A percentile compares a stretch with the other conserved stretches of the same genome.
Conservation (phyloP, 2,888 invertebrate genomes). For the Mesoligia furuncula region DNA sequence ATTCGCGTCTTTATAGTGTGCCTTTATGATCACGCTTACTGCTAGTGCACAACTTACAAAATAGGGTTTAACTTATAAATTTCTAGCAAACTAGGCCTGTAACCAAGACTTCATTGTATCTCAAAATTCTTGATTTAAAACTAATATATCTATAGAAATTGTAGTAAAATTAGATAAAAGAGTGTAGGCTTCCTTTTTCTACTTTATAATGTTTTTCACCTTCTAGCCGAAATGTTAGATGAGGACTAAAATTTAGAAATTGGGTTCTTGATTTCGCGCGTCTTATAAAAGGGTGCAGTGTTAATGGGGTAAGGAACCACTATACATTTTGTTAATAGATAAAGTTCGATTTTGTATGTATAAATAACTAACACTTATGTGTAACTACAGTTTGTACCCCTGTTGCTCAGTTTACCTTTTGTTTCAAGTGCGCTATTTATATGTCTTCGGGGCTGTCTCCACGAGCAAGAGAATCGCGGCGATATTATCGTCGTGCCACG, state of each 20-base stretch:
- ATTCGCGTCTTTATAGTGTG: neutral
- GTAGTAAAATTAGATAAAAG: constrained; percentile 30
- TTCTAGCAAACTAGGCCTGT: constrained; percentile 23
- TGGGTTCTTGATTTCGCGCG: neutral
- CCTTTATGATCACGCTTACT: neutral
- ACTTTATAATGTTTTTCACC: constrained; percentile 5
- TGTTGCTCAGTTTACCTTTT: neutral
- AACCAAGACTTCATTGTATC: constrained; percentile 50
- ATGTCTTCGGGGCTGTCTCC: too few relatives aligned
- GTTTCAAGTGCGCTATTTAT: constrained; percentile 9
- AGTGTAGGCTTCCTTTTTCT: constrained; percentile 32
- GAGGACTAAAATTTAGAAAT: neutral
- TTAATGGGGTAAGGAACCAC: neutral
- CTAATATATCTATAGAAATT: constrained; percentile 13
- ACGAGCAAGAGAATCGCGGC: too few relatives aligned
- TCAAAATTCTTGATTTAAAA: constrained; percentile 45
- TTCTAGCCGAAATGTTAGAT: constrained; percentile 7
- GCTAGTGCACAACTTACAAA: constrained; percentile 23
- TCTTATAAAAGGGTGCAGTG: neutral
- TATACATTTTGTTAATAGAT: neutral
- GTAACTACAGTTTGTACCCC: neutral
- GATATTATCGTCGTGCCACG: too few relatives aligned
- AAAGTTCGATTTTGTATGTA: neutral
- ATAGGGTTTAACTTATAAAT: neutral
- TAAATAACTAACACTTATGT: neutral